Conservation (phyloP, 2,797 vertebrate species). For the Cirrhinus mrigala region DNA sequence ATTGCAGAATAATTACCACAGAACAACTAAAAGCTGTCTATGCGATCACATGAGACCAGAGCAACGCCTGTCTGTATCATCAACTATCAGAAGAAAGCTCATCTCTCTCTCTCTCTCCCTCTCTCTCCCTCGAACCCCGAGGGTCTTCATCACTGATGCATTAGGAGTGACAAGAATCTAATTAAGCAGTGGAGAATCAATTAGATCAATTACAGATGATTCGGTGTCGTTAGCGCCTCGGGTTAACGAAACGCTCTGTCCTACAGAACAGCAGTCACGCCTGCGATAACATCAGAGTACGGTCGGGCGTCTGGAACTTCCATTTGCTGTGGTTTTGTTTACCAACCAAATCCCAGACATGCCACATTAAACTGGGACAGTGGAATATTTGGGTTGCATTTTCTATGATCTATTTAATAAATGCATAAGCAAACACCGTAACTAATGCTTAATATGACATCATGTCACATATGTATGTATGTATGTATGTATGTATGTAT, state of each 20-base stretch:
- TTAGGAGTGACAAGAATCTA: conserved; percentile 61
- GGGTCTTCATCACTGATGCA: conserved; percentile 57
- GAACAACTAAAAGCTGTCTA: conserved; percentile 11
- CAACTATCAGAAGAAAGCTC: conserved; percentile 38
- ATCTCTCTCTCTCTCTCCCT: conserved; percentile 19
- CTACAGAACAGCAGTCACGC: conserved; percentile 49
- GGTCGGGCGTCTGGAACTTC: neutral
- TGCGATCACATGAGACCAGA: conserved; percentile 25
- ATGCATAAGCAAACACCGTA: neutral
- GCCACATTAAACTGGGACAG: neutral
- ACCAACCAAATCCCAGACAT: conserved; percentile 4
- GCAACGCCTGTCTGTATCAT: conserved; percentile 40
- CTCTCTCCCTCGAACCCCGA: neutral
- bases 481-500: no score
- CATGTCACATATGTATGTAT: no score
- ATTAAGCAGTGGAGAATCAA: conserved; percentile 63
- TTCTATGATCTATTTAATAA: neutral
- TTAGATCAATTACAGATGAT: conserved; percentile 64
- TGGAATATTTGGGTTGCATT: neutral
- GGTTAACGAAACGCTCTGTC: conserved; percentile 50
- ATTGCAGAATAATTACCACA: conserved; percentile 24
- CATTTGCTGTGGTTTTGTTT: conserved; percentile 10
- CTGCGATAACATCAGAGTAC: conserved; percentile 21
- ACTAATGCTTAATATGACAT: neutral
- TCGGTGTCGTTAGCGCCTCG: conserved; percentile 47